Base-by-base conservation (phyloP, 2,113 vertebrate genomes). In the Melanostigma gelatinosum region DNA sequence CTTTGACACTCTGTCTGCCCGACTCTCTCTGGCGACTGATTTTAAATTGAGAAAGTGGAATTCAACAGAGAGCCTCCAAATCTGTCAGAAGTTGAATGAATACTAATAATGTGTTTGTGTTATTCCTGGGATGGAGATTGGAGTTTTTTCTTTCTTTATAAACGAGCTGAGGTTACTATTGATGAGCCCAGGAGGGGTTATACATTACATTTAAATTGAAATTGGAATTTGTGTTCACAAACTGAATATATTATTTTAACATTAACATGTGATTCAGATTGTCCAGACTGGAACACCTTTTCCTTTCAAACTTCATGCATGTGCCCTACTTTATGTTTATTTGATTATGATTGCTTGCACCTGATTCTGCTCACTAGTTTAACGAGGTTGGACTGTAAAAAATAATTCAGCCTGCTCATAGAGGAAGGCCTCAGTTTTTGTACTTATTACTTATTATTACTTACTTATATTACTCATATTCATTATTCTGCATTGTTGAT, bases 21-120 rank as follows among this genome's bases (percentile, higher is more conserved):
- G 0, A 7, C 77, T 74, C 20, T 83, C 67, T 77, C 67, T 38
- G 32, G 65, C 42, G 55, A 80, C 24, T 15, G 61, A 73, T 73
- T 87, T 86, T 74, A 40, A 83, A 85, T 44, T 75, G 60, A 75
- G 70, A 42, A 79, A 79, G 48, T 72, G n/a, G 22, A 77, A 83
- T 61, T 60, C 24, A 65, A 61, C 55, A 64, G 58, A 16, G 63
- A 65, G 57, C 15, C 46, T n/a, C 58, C 3, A 72, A 72, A 72
- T 80, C 57, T 42, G 46, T 66, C 60, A 50, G 44, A 71, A 57
- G 60, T 71, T 60, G 58, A 80, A 85, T 82, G 62, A 48, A 75
- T 65, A 61, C 6, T 72, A 63, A 69, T 24, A 79, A 77, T 80
- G 50, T 54, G 29, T 62, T 77, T 57, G 42, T 63, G 74, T 72